Percentiles rank a stretch among this genome's conserved stretches.
phyloP scores from a whole-genome alignment of 2,888 invertebrate genomes.

The Tipula confusa region DNA sequence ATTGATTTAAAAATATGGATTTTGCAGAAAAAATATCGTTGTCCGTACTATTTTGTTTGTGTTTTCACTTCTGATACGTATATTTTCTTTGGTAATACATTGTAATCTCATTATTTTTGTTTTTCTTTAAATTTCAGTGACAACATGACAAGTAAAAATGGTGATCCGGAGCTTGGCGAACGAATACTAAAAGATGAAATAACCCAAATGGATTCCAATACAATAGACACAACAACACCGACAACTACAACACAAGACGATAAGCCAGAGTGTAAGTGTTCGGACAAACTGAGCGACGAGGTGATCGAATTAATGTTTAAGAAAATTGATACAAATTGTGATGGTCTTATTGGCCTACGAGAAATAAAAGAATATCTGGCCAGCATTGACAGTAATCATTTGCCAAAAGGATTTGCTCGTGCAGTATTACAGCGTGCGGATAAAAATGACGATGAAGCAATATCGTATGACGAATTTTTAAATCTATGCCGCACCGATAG shows the following conservation, averaged over 20 bases:
- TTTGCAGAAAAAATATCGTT: too few species aligned
- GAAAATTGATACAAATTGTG: neutral
- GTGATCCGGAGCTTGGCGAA: neutral
- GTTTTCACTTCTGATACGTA: too few species aligned
- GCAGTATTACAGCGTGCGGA: neutral
- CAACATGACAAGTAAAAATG: neutral
- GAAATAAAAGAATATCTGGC: neutral
- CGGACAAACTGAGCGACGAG: neutral
- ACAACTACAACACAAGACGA: neutral
- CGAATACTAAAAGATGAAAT: neutral
- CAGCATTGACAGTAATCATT: neutral
- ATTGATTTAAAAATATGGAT: too few species aligned
- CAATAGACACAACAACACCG: neutral
- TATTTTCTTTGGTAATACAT: too few species aligned
- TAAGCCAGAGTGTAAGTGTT: neutral
- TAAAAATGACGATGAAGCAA: neutral
- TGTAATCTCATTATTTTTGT: neutral
- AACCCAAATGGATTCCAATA: neutral
- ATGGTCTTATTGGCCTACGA: neutral
- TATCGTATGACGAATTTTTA: neutral
- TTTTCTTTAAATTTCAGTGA: neutral
- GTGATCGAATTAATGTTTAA: neutral
- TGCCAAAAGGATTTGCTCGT: neutral
- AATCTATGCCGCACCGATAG: neutral
- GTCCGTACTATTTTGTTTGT: too few species aligned